These are phyloP conservation scores for Microcebus tavaratra DNA, from an alignment of 2,113 vertebrate species.

Conservation along the genomic window DNA sequence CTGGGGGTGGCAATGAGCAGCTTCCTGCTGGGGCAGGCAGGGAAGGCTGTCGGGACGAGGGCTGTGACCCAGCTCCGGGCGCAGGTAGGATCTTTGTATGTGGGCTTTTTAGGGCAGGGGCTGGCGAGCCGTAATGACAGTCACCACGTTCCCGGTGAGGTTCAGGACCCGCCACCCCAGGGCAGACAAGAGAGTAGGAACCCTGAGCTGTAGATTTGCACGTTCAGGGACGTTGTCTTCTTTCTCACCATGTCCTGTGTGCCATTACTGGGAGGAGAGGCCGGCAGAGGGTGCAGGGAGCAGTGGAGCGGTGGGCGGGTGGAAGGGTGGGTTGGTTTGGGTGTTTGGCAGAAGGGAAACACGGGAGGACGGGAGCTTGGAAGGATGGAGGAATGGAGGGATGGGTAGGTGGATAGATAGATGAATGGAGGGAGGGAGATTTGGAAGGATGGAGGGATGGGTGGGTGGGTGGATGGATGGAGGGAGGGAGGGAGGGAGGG, in stretches of 20 bases:
- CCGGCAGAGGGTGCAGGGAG: too few species aligned
- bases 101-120: too few species aligned
- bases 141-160: not conserved
- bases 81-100: not conserved
- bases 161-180: not conserved
- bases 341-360: not conserved
- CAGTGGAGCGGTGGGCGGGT: not conserved
- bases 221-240: fast-evolving
- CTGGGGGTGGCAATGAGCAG: not conserved
- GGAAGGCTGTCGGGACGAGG: not conserved
- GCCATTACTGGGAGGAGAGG: not conserved
- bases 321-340: not conserved
- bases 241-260: fast-evolving
- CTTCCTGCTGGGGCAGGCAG: not conserved
- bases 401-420: not conserved
- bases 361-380: not conserved
- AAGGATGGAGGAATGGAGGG: not conserved
- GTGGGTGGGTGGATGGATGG: not conserved
- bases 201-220: not conserved
- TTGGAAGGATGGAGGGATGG: not conserved
- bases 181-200: not conserved
- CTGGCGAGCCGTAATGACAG: too few species aligned
- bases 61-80: not conserved
- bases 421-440: not conserved
- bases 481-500: not conserved